Percentiles rank a stretch among this genome's conserved stretches.
Evolutionary conservation across 2,888 invertebrate genomes (phyloP).

Genomic region (Bombylius discolor): DNA sequence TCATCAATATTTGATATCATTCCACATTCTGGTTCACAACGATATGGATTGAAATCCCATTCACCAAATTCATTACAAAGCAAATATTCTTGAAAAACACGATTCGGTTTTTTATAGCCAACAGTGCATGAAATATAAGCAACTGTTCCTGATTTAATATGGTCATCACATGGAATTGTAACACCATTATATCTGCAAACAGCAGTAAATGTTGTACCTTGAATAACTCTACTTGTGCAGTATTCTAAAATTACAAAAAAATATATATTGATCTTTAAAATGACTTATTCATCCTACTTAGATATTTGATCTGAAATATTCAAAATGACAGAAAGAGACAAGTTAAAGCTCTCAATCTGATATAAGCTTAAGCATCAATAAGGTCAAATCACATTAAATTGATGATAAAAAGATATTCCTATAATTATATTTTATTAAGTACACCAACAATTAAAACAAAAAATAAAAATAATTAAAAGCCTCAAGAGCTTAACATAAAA

Average conservation of each 20-base stretch:
- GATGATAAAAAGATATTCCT: no score
- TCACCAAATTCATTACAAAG: slow-evolving; percentile 8
- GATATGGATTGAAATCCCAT: slow-evolving; percentile 8
- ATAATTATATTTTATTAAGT: no score
- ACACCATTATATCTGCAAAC: background rate
- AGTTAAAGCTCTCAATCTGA: no score
- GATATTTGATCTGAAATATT: no score
- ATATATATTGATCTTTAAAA: no score
- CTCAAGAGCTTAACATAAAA: no score
- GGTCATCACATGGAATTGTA: background rate
- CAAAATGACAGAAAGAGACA: no score
- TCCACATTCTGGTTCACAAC: slow-evolving; percentile 11
- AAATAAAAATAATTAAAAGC: no score
- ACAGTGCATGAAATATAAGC: background rate
- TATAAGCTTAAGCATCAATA: no score
- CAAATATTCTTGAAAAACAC: background rate
- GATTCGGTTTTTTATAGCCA: slow-evolving; percentile 6
- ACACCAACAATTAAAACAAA: no score
- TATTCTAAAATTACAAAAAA: slow-evolving; percentile 1
- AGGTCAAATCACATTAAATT: no score
- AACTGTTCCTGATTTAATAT: background rate
- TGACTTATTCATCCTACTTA: no score
- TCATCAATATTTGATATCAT: background rate
- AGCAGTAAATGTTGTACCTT: background rate
- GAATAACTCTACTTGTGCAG: background rate